Base-by-base conservation (phyloP, 2,888 invertebrate genomes). In the Aphidius colemani region DNA sequence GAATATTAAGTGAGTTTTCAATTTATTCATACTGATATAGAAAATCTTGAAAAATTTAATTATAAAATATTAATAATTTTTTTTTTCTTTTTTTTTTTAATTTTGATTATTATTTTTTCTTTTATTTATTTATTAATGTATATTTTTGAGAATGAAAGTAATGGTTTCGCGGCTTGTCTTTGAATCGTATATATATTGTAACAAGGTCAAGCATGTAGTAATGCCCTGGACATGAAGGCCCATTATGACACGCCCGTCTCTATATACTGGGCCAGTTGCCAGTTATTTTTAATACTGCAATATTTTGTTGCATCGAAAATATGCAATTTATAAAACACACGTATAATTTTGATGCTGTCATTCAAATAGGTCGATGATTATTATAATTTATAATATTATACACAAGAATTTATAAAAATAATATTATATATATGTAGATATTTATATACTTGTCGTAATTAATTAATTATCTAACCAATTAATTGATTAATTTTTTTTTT, bases 1-100 rank as follows among this genome's bases (percentile, higher is more conserved):
- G 58, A 56, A 49, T 56, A 59, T 63, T 60, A 61, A 56, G 45
- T 44, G 49, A 49, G 56, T 65, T 66, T 66, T 13, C 44, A 30
- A 63, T 60, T 51, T 41, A 51, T 53, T 59, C 51, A 41, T 44
- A 39, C 6, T 44, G 55, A 55, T 55, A 55, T 50, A n/a, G 13
- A 18, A 18, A 18, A 18, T 18, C 13, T 11, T 50, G 13, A 5
- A 11, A 50, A 50, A 13, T 10, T 8, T 8, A 7, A 49, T 11
- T 18, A 49, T 49, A n/a, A 53, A 6, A n/a, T 39, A 48, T 53
- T n/a, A n/a, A n/a, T n/a, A n/a, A n/a, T n/a, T n/a, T n/a, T n/a
- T n/a, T n/a, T n/a, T n/a, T n/a, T n/a, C n/a, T n/a, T n/a, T n/a
- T n/a, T n/a, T n/a, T n/a, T 13, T 11, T 11, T 3, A 7, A 10